Conservation (phyloP, 2,113 vertebrate genomes). For the Uria aalge region DNA sequence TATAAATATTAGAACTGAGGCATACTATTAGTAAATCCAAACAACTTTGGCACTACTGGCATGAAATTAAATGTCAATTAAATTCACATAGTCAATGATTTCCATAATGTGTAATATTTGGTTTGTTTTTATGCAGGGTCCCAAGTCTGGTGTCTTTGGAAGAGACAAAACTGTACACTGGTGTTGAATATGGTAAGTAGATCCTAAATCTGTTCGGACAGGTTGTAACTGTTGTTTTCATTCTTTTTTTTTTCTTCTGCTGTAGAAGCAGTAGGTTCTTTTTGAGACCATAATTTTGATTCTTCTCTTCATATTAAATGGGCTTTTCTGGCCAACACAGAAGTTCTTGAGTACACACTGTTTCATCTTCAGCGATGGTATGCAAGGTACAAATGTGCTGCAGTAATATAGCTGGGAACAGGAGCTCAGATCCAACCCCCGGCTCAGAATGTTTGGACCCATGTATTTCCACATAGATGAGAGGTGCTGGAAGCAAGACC, state of each 20-base stretch:
- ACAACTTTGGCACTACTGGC: neutral
- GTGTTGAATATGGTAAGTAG: conserved; percentile 86
- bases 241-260: neutral
- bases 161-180: conserved; percentile 89
- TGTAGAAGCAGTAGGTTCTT: neutral
- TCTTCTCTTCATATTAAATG: neutral
- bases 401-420: neutral
- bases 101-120: neutral
- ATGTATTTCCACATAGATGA: neutral
- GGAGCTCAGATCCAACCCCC: neutral
- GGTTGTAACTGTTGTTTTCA: neutral
- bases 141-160: conserved; percentile 89
- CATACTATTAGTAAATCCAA: neutral
- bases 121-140: conserved; percentile 80
- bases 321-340: neutral
- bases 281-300: neutral
- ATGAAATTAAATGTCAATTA: neutral
- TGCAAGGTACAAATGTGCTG: rapidly evolving
- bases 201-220: neutral
- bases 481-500: neutral
- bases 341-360: neutral
- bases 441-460: neutral
- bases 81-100: neutral
- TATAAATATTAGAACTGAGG: neutral
- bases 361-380: neutral